A percentile compares a stretch with the other conserved stretches of the same genome.
phyloP scores from a whole-genome alignment of 2,113 vertebrate species.

The Melanostigma gelatinosum region DNA sequence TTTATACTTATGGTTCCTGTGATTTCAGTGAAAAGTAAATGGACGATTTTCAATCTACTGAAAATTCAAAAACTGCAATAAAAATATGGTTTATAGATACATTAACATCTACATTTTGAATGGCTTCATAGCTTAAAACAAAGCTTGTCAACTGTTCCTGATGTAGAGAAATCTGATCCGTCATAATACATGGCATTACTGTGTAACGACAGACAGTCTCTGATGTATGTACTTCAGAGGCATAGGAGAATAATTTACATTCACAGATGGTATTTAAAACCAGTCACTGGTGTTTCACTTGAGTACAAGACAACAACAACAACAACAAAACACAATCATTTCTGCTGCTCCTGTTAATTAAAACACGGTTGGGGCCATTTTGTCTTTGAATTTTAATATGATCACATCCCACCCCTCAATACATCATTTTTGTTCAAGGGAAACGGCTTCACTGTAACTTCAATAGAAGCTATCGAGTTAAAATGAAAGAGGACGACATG shows the following conservation, averaged over 20 bases:
- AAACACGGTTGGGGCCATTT: constrained; percentile 1
- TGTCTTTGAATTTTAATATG: neutral
- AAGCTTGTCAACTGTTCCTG: neutral
- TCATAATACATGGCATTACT: neutral
- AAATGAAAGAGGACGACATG: constrained; percentile 15
- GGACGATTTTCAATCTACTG: neutral
- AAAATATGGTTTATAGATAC: neutral
- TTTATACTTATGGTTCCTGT: neutral
- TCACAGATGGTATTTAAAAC: constrained; percentile 1
- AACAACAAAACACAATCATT: neutral
- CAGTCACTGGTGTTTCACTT: neutral
- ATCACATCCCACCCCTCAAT: neutral
- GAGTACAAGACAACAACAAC: neutral
- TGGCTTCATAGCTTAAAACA: neutral
- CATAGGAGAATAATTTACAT: neutral
- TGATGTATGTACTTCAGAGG: neutral
- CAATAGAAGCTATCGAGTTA: constrained; percentile 18
- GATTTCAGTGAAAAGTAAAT: neutral
- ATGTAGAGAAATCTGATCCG: neutral
- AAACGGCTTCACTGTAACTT: constrained; percentile 4
- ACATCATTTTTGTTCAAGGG: neutral
- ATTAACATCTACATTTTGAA: neutral
- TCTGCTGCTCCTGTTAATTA: neutral
- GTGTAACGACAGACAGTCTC: neutral
- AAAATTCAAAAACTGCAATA: neutral